Evolutionary conservation across 2,113 vertebrate genomes (phyloP).

Genomic region (Stegastes partitus): DNA sequence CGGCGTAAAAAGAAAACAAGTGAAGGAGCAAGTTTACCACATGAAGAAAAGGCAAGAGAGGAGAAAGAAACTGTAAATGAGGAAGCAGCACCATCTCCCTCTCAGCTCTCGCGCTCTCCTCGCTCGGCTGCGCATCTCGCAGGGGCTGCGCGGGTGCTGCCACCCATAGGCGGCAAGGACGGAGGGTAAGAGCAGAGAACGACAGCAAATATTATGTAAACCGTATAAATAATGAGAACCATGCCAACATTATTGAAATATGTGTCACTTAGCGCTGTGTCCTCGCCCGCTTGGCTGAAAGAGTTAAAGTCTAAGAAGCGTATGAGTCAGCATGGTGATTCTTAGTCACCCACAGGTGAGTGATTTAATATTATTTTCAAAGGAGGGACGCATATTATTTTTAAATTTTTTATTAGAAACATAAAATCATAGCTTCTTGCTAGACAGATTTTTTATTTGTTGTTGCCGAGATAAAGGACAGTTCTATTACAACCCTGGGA

Average conservation of each 20-base stretch:
- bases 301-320: conserved; percentile 94
- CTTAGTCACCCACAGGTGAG: conserved; percentile 76
- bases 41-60: conserved; percentile 25
- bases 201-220: not conserved
- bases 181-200: conserved; percentile 82
- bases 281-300: conserved; percentile 91
- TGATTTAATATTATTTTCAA: not conserved
- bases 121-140: conserved; percentile 51
- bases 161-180: conserved; percentile 81
- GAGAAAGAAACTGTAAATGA: conserved; percentile 46
- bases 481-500: not conserved
- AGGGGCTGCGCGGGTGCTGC: conserved; percentile 85
- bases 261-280: conserved; percentile 78
- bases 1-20: conserved; percentile 87
- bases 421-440: not conserved
- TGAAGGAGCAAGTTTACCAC: conserved; percentile 66
- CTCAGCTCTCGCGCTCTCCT: conserved; percentile 50
- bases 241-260: not conserved
- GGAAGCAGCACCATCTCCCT: conserved; percentile 31
- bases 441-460: not conserved
- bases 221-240: not conserved
- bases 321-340: conserved; percentile 88
- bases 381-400: not conserved
- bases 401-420: not conserved
- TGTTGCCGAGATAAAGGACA: not conserved